phyloP scores from a whole-genome alignment of 2,888 invertebrate genomes.

The Drosophila pseudotakahashii region DNA sequence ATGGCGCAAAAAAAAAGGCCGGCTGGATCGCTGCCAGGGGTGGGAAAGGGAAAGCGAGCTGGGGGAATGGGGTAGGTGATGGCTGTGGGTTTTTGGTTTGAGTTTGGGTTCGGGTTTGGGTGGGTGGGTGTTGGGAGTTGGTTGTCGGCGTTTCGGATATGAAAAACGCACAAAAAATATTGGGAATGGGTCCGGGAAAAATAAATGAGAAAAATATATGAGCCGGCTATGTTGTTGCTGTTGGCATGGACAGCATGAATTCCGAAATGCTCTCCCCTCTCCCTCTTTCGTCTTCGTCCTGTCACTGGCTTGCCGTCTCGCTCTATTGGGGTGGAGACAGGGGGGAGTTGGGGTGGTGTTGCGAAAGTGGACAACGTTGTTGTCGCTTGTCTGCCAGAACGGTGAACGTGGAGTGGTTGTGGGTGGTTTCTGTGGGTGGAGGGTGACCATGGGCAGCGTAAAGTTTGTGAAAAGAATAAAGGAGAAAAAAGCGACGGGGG shows the following conservation, averaged over 20 bases:
- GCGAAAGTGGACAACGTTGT: slow-evolving; percentile 78
- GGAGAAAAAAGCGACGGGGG: slow-evolving; percentile 35
- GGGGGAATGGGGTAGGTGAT: slow-evolving; percentile 10
- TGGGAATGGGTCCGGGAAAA: slow-evolving; percentile 69
- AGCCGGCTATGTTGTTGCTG: slow-evolving; percentile 77
- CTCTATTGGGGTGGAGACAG: slow-evolving; percentile 20
- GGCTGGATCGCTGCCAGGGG: slow-evolving; percentile 60
- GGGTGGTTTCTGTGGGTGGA: not conserved
- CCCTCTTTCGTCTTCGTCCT: slow-evolving; percentile 17
- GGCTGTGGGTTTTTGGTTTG: slow-evolving; percentile 9
- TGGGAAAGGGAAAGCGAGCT: slow-evolving; percentile 17
- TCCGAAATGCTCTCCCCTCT: slow-evolving; percentile 26
- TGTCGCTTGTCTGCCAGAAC: slow-evolving; percentile 70
- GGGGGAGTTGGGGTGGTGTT: slow-evolving; percentile 42
- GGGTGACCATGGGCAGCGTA: slow-evolving; percentile 54
- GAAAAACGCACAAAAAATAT: slow-evolving; percentile 80
- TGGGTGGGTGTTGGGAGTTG: slow-evolving; percentile 18
- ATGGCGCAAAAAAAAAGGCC: slow-evolving; percentile 68
- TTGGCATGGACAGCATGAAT: slow-evolving; percentile 66
- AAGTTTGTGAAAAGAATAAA: slow-evolving; percentile 73
- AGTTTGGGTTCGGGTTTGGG: slow-evolving; percentile 20
- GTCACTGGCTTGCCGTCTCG: slow-evolving; percentile 23
- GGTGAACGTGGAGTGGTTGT: slow-evolving; percentile 8
- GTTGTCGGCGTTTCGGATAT: slow-evolving; percentile 82
- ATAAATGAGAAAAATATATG: slow-evolving; percentile 81